These are phyloP conservation scores for Phasianus colchicus DNA, from an alignment of 2,113 vertebrate species.

Conservation along the genomic window DNA sequence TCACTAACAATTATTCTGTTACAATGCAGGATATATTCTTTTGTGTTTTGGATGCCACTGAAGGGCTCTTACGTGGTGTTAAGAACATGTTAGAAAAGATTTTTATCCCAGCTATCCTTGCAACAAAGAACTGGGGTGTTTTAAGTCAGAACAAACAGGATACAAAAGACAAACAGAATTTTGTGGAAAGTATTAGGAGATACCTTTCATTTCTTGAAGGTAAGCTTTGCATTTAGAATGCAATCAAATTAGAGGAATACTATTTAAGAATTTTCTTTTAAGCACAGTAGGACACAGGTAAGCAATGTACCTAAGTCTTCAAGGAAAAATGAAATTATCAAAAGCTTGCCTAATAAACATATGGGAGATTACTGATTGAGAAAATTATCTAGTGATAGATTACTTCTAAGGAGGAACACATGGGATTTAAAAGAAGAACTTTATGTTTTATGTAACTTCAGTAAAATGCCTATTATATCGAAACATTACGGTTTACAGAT, in stretches of 20 bases:
- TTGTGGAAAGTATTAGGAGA: slow-evolving; percentile 76
- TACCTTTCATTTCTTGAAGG: slow-evolving; percentile 82
- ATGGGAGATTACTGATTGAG: not conserved
- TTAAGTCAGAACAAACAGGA: slow-evolving; percentile 79
- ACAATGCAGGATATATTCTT: slow-evolving; percentile 81
- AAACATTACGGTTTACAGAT: not conserved
- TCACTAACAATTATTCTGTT: slow-evolving; percentile 18
- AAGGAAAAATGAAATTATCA: not conserved
- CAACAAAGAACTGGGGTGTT: slow-evolving; percentile 80
- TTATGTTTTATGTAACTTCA: not conserved
- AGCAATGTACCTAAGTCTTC: not conserved
- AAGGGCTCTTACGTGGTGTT: slow-evolving; percentile 80
- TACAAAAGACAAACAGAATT: slow-evolving; percentile 76
- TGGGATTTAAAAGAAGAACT: not conserved
- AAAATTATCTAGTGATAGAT: not conserved
- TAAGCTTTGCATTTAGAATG: slow-evolving; percentile 66
- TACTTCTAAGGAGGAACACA: not conserved
- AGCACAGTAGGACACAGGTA: not conserved
- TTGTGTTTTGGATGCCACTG: slow-evolving; percentile 80
- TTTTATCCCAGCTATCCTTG: slow-evolving; percentile 79
- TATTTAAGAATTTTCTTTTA: not conserved
- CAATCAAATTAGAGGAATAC: not conserved
- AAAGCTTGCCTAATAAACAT: not conserved
- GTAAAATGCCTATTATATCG: not conserved
- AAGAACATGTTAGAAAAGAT: slow-evolving; percentile 69